Base-by-base conservation (phyloP, 2,888 invertebrate species). In the Drosophila conformis region DNA sequence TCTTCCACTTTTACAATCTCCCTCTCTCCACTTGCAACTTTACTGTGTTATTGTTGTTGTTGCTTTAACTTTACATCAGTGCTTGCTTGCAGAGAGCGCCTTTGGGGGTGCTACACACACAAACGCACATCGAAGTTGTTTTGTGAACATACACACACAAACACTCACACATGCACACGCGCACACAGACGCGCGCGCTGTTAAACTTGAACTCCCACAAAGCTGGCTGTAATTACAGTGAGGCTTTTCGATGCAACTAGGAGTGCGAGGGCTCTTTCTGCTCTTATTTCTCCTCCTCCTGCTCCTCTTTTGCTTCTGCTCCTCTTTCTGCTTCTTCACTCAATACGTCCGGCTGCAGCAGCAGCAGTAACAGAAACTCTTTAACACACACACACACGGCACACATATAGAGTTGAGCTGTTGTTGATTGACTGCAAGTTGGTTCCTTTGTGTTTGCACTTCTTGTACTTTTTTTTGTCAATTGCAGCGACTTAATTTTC, bases 121-220 rank as follows among this genome's bases (percentile, higher is more conserved):
- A 69, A 68, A 83, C 79, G 84, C 82, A 87, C 69, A 83, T 78
- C 56, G 63, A 65, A 61, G 66, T 27, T 56, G 40, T 35, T 40
- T 46, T 62, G 42, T 54, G 35, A 56, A 57, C 40, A 40, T 29
- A 51, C 29, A 29, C 49, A 52, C 42, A 33, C 62, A 57, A 49
- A 54, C 33, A 60, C 60, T 68, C 53, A 63, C 53, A 69, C 63
- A 58, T 48, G 38, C 51, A 51, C 42, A 51, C 48, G 51, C 56
- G 64, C 56, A 64, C 40, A 62, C 42, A 68, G 35, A 66, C 48
- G 66, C 76, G 69, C 80, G 72, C 83, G 38, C 69, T 71, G 69
- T 65, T 75, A 83, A 87, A 84, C 89, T 83, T 83, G 89, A 89
- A 85, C 89, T 85, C 85, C 89, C 85, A 85, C 85, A 76, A 85